Conservation (phyloP, 1,140 invertebrate genomes). For the Tetraneura akinire region DNA sequence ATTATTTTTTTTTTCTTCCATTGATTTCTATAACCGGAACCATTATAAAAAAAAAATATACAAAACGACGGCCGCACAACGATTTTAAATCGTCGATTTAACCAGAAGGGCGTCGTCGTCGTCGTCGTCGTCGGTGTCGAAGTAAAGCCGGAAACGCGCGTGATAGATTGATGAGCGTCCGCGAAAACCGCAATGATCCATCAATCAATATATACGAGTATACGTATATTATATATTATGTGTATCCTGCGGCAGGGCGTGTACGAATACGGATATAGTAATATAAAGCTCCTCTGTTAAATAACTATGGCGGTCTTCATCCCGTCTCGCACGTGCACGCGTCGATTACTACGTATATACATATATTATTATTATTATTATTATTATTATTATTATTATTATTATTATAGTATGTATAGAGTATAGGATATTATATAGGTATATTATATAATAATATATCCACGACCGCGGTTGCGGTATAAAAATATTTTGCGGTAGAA, state of each 20-base stretch:
- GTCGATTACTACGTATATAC: no score
- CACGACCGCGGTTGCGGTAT: no score
- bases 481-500: no score
- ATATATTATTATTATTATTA: no score
- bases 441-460: no score
- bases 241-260: neutral
- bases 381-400: no score
- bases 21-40: neutral
- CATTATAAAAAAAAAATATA: no score
- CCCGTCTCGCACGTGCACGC: no score
- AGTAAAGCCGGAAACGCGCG: conserved; percentile 30
- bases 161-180: conserved; percentile 41
- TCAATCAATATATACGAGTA: conserved; percentile 20
- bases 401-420: no score
- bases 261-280: neutral
- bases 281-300: conserved; percentile 2
- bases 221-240: neutral
- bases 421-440: no score
- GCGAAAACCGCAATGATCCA: conserved; percentile 31
- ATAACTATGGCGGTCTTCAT: neutral
- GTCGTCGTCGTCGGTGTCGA: neutral
- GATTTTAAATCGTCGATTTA: neutral
- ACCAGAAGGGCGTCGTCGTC: conserved; percentile 48
- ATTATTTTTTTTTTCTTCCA: no score
- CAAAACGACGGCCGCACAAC: neutral